These are phyloP conservation scores for Eueides isabella DNA, from an alignment of 1,140 invertebrate genomes.

Conservation along the genomic window DNA sequence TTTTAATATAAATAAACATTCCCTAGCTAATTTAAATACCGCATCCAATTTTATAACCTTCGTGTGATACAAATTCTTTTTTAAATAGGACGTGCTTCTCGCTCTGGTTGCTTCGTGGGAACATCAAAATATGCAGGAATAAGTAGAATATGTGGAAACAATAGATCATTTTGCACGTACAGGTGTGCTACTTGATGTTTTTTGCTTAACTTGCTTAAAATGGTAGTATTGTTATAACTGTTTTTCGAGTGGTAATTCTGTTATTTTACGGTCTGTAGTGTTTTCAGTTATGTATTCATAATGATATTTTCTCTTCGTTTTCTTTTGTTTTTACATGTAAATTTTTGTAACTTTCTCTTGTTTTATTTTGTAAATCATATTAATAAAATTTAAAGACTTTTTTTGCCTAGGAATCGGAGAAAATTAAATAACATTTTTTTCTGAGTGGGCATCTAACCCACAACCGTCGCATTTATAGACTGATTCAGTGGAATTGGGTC, in stretches of 20 bases:
- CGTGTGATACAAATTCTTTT: constrained; percentile 31
- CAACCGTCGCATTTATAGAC: neutral
- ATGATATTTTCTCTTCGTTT: no score
- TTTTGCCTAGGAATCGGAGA: neutral
- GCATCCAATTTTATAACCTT: constrained; percentile 36
- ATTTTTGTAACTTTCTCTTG: no score
- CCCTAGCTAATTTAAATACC: no score
- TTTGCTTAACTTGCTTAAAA: constrained; percentile 5
- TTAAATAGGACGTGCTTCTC: constrained; percentile 43
- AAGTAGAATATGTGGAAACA: constrained; percentile 28
- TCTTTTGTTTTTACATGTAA: no score
- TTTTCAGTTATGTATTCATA: neutral
- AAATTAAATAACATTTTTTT: neutral
- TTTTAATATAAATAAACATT: no score
- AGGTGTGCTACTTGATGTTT: constrained; percentile 30
- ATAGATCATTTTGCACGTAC: constrained; percentile 28
- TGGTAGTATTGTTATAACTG: neutral
- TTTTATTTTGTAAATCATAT: no score
- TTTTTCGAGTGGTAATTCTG: neutral
- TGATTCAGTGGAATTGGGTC: no score
- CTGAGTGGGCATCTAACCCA: neutral
- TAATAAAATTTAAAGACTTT: neutral
- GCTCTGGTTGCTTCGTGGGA: constrained; percentile 59
- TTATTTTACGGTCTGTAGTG: neutral
- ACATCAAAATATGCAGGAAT: constrained; percentile 40